Percentiles rank a stretch among this genome's conserved stretches.
Conservation (phyloP, 1,140 invertebrate genomes). For the Zophobas atratus region DNA sequence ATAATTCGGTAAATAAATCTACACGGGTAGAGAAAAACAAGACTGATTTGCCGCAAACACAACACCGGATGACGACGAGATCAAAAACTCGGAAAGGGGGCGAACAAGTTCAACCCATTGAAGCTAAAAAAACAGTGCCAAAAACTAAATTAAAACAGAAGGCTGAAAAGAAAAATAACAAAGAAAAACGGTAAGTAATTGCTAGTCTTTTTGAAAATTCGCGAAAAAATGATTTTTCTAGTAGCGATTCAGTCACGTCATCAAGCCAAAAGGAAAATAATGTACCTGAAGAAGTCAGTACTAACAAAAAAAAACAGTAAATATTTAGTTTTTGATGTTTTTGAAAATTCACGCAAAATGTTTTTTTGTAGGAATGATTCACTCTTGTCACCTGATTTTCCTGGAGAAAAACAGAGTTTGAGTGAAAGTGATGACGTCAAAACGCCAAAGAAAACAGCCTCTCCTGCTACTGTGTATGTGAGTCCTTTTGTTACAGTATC, state of each 20-base stretch:
- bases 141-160: background rate
- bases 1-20: background rate
- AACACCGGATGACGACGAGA: constrained; percentile 9
- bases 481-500: constrained; percentile 66
- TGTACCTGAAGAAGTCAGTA: too few species aligned
- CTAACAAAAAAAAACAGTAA: too few species aligned
- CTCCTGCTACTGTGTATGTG: constrained; percentile 55
- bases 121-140: background rate
- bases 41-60: background rate
- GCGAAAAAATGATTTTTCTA: too few species aligned
- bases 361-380: background rate
- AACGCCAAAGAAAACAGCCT: constrained; percentile 14
- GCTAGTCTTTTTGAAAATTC: too few species aligned
- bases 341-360: background rate
- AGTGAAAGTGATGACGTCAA: constrained; percentile 7
- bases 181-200: background rate
- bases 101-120: background rate
- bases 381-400: constrained; percentile 11
- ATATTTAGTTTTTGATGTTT: too few species aligned
- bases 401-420: background rate
- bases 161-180: background rate
- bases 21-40: background rate
- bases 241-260: too few species aligned
- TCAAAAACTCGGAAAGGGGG: background rate
- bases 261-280: too few species aligned